A percentile compares a stretch with the other conserved stretches of the same genome.
These are phyloP conservation scores for Dolichotis patagonum DNA, from an alignment of 2,113 vertebrate species.

Conservation along the genomic window DNA sequence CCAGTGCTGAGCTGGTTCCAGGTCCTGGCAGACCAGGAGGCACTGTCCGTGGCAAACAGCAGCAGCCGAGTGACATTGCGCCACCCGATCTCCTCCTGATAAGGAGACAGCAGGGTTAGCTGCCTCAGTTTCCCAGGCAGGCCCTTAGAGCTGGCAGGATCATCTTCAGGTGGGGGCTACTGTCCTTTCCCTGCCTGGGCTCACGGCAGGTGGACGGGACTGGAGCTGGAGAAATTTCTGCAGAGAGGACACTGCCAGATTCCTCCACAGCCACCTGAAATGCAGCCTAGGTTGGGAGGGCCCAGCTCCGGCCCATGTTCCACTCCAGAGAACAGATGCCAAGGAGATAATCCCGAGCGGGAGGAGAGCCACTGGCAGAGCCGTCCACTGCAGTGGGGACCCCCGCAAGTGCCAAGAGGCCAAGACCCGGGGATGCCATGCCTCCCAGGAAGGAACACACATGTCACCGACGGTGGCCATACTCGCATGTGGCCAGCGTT, in stretches of 20 bases:
- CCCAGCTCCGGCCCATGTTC: no score
- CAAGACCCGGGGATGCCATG: no score
- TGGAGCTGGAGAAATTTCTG: fast-evolving
- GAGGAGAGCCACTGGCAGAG: not conserved
- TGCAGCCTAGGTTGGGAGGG: not conserved
- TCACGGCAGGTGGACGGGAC: not conserved
- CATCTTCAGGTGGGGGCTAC: no score
- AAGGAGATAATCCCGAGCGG: not conserved
- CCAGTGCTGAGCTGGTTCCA: slow-evolving; percentile 90
- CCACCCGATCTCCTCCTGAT: slow-evolving; percentile 90
- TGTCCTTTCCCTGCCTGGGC: not conserved
- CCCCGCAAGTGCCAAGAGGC: not conserved
- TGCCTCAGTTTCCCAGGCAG: no score
- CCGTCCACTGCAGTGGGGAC: not conserved
- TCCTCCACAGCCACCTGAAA: not conserved
- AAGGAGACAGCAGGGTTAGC: no score
- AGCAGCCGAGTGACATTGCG: slow-evolving; percentile 93
- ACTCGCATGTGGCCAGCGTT: not conserved
- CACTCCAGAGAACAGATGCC: not conserved
- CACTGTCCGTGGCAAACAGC: slow-evolving; percentile 93
- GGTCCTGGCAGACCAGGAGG: slow-evolving; percentile 91
- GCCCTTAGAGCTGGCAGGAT: not conserved
- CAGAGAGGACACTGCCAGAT: no score
- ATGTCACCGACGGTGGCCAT: not conserved
- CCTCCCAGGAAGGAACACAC: not conserved